Conservation (phyloP, 2,113 vertebrate genomes). For the Typhlomys cinereus region DNA sequence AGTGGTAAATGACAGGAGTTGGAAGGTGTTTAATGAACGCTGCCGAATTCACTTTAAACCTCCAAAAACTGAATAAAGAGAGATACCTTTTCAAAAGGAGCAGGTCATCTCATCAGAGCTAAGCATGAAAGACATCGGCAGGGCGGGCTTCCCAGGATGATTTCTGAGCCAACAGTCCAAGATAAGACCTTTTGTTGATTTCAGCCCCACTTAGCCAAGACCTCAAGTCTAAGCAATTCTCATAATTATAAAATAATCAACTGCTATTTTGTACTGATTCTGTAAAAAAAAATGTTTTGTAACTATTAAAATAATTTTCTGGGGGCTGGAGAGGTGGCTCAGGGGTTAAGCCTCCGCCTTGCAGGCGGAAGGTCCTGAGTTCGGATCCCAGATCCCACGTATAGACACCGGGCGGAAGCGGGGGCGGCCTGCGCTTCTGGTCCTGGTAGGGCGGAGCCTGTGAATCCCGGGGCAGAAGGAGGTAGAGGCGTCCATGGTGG, state of each 20-base stretch:
- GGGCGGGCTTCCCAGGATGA: conserved; percentile 77
- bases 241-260: conserved; percentile 85
- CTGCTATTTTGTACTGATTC: conserved; percentile 88
- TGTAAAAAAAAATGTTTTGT: conserved; percentile 89
- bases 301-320: conserved; percentile 92
- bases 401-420: too few species aligned
- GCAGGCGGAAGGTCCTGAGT: too few species aligned
- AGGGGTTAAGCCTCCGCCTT: too few species aligned
- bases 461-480: too few species aligned
- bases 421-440: too few species aligned
- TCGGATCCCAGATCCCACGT: too few species aligned
- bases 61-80: conserved; percentile 89
- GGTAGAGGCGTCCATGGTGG: too few species aligned
- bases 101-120: conserved; percentile 80
- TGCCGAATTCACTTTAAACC: conserved; percentile 96
- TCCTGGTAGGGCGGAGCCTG: too few species aligned
- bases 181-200: conserved; percentile 81
- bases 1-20: conserved; percentile 98
- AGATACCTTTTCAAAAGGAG: conserved; percentile 59
- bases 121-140: conserved; percentile 81
- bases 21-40: conserved; percentile 96
- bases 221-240: conserved; percentile 83
- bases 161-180: conserved; percentile 81
- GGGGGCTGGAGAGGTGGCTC: too few species aligned
- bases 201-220: conserved; percentile 82